Base-by-base conservation (phyloP, 1,140 invertebrate species). In the Hylyphantes graminicola region DNA sequence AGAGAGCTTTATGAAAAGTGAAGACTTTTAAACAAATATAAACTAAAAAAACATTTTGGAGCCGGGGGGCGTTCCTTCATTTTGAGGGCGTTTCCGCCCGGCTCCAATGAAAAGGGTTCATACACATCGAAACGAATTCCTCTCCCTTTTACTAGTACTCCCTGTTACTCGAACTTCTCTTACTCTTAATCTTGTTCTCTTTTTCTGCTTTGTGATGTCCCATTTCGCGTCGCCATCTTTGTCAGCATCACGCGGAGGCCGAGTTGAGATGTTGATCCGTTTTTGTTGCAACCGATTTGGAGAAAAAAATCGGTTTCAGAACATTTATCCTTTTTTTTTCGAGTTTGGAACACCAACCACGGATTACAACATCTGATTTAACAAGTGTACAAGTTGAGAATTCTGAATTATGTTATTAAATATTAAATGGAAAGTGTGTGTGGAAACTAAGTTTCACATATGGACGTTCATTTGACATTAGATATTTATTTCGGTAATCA, bases 61-160 rank as follows among this genome's bases (percentile, higher is more conserved):
- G 70, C 80, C 53, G 9, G 3, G n/a, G 70, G 35, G 35, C 35
- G 35, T 35, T 35, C 5, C 35, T 35, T 35, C 35, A 35, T 35
- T 35, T 35, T 35, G 35, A 35, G 35, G 35, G 35, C 35, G 35
- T 35, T 35, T 35, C 35, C 35, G 35, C 35, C 35, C 35, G 35
- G 80, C 80, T 82, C 74, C 21, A 65, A 82, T 54, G 74, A 57
- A 82, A 82, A 82, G 74, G 80, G 80, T 82, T 82, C 80, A 82
- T 82, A 82, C 80, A 82, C 80, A 82, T 82, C 80, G 80, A 82
- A 82, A 82, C 59, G 80, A 82, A 21, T 65, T 74, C 80, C 80
- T 74, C 67, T 74, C 80, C 72, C 19, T 57, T 50, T 73, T 54
- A 65, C 59, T 82, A 74, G 68, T 74, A 61, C 74, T 9, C 77